Base-by-base conservation (phyloP, 2,888 invertebrate species). In the Dastarcus helophoroides region DNA sequence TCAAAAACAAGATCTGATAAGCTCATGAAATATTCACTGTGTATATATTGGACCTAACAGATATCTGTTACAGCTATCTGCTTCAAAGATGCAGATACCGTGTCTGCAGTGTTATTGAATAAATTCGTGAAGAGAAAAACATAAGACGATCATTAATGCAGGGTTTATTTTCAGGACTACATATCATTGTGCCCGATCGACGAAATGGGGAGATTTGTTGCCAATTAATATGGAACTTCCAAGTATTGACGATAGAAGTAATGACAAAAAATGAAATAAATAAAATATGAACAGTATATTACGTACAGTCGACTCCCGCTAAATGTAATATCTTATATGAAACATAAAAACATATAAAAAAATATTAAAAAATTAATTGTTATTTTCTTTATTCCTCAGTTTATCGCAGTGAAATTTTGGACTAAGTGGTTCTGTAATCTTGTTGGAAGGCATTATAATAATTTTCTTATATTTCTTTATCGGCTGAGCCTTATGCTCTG, bases 201-300 rank as follows among this genome's bases (percentile, higher is more conserved):
- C 77, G 42, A 68, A 70, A 42, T 88, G 85, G 84, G 88, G 89
- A 3, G 89, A 89, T 58, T 60, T 75, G 22, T 60, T 90, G 38
- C 89, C 89, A 13, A 63, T 80, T 14, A 64, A 68, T 48, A 41
- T 68, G 15, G 39, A 52, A 32, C 15, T 31, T 7, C 7, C 7
- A 23, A 9, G 24, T 7, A 8, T 6, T 5, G 24, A 23, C 15
- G 26, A 26, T 7, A 26, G 13, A 14, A 6, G 15, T 6, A 9
- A 26, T 7, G 6, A 9, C 11, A 23, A 23, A 6, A 23, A n/a
- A 19, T 19, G 19, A 19, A 6, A 19, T 19, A 7, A 19, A 19
- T 19, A 19, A 19, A 19, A n/a, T 19, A n/a, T n/a, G n/a, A 19
- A 19, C 6, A 19, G 19, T 7, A 6, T 19, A n/a, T n/a, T n/a